Evolutionary conservation across 2,797 vertebrate genomes (phyloP), one percentile per base, ranked within the genome.

Genomic region (Coilia nasus): DNA sequence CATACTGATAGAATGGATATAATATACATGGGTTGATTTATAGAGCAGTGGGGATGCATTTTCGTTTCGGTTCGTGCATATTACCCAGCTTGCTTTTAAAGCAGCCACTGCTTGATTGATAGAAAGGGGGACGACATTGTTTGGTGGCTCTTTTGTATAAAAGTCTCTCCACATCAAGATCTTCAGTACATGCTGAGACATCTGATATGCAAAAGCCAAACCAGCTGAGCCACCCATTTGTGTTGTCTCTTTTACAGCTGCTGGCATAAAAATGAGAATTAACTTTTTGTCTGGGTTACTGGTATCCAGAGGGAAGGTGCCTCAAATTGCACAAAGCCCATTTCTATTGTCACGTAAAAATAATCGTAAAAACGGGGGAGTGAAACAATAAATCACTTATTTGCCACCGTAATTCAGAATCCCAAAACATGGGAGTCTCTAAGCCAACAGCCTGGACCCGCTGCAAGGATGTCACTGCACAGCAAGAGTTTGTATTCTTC

Each of bases 381-480:
- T 84, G 91, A 89, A 83, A 81, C 89, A 91, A 94, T 94, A 92
- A 93, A 94, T 94, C 87, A 78, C 35, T 84, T 90, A 85, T 92
- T 88, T 91, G 89, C 89, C 90, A 88, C 82, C 88, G 92, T 94
- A 93, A 93, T 92, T 94, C 93, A 94, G 87, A 91, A 91, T 84
- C 86, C 91, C 89, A 88, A 90, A 92, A 44, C 35, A 78, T 21
- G 71, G 1, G 15, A 90, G 89, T 89, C 28, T 67, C 28, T 67
- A 87, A 87, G 89, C 88, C 86, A 78, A 44, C 35, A 85, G 83
- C 83, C 81, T 59, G 81, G 84, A 50, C 83, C 83, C 67, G 64
- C 84, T 93, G 91, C 44, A 0, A 87, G 84, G 91, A 88, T 88
- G 94, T 94, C 92, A 86, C 89, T 89, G 85, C 84, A 90, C 23